phyloP scores from a whole-genome alignment of 2,888 invertebrate species.

The Agriopis leucophaearia region DNA sequence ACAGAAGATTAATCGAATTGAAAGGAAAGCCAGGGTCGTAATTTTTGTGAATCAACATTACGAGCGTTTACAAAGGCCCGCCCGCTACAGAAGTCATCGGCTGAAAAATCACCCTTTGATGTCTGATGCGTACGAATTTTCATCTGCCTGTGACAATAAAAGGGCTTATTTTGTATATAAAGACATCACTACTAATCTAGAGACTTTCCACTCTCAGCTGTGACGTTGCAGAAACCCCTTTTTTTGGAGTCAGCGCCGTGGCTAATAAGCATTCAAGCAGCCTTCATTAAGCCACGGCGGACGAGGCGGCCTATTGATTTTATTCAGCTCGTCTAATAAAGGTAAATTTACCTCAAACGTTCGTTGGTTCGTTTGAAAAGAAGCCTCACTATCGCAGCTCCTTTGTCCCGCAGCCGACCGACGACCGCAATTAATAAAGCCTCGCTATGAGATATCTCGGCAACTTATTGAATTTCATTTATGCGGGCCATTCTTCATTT shows the following conservation, averaged over 20 bases:
- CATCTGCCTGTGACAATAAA: constrained; percentile 49
- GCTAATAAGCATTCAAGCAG: constrained; percentile 75
- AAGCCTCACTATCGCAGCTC: constrained; percentile 62
- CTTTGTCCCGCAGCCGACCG: constrained; percentile 62
- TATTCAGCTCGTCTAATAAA: constrained; percentile 72
- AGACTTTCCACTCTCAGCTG: constrained; percentile 54
- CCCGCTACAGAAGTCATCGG: constrained; percentile 46
- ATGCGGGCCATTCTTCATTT: constrained; percentile 52
- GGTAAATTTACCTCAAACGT: constrained; percentile 69
- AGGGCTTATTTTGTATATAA: constrained; percentile 46
- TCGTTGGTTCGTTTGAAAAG: constrained; percentile 66
- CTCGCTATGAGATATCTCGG: constrained; percentile 56
- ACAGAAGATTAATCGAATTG: constrained; percentile 48
- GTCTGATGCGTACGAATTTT: constrained; percentile 49
- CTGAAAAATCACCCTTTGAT: constrained; percentile 53
- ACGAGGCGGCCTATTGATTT: constrained; percentile 73
- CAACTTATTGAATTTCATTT: constrained; percentile 50
- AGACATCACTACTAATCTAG: constrained; percentile 63
- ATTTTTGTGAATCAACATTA: constrained; percentile 48
- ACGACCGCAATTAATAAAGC: constrained; percentile 62
- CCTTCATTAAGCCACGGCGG: constrained; percentile 73
- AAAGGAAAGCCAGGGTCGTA: constrained; percentile 43
- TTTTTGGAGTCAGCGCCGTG: constrained; percentile 64
- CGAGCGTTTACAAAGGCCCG: constrained; percentile 44
- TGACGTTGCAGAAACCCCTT: constrained; percentile 66